These are phyloP conservation scores for Rhopilema esculentum DNA, from an alignment of 30 jellyfish, hydroid and myxozoan genomes.

Conservation along the genomic window DNA sequence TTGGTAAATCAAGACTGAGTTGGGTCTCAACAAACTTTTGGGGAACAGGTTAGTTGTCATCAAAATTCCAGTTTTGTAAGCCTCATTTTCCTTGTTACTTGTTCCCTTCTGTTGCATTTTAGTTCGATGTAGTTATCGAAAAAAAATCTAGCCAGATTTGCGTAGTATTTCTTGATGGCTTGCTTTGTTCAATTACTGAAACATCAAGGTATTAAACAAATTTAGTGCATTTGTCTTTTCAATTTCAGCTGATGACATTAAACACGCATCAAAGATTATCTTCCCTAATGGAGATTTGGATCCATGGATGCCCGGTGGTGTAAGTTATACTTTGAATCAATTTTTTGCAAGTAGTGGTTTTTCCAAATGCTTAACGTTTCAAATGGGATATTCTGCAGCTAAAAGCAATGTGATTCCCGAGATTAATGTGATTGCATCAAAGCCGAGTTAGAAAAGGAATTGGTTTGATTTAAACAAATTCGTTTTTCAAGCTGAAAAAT, in stretches of 20 bases:
- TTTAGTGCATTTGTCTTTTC: background rate
- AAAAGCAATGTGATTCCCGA: no score
- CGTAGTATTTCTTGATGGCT: no score
- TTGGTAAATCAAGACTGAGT: constrained; percentile 80
- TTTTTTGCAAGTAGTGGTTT: background rate
- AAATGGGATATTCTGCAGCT: no score
- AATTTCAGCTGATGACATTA: constrained; percentile 73
- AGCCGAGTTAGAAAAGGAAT: no score
- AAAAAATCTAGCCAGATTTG: no score
- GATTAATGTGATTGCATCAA: no score
- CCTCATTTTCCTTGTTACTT: background rate
- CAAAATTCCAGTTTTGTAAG: background rate
- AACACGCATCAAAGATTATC: constrained; percentile 83
- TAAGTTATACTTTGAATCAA: constrained; percentile 18
- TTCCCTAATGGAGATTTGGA: constrained; percentile 97
- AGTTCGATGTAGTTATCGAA: background rate
- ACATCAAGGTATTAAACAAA: no score
- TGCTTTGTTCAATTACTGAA: no score
- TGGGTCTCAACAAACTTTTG: constrained; percentile 88
- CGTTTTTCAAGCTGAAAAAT: no score
- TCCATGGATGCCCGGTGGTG: constrained; percentile 99
- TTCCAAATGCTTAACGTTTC: no score
- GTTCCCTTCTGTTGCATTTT: background rate
- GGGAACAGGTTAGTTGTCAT: constrained; percentile 79
- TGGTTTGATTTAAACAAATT: no score